A percentile compares a stretch with the other conserved stretches of the same genome.
Evolutionary conservation across 2,888 invertebrate species (phyloP).

Genomic region (Opisthograptis luteolata): DNA sequence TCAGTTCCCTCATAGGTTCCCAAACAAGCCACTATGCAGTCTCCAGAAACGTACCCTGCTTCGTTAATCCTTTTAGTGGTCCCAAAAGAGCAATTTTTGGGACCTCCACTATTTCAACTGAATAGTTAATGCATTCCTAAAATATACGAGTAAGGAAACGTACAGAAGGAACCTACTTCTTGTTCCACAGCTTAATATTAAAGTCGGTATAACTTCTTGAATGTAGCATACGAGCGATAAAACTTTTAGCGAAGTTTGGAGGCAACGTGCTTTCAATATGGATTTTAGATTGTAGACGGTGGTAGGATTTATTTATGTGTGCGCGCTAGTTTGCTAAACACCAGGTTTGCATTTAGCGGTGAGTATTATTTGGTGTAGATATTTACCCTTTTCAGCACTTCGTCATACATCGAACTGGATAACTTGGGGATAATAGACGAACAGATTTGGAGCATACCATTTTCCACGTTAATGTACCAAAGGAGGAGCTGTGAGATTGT

Average conservation of each 20-base stretch:
- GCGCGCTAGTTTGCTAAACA: constrained; percentile 46
- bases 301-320: constrained; percentile 59
- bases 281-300: constrained; percentile 64
- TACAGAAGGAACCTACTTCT: constrained; percentile 38
- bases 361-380: constrained; percentile 52
- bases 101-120: constrained; percentile 28
- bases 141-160: constrained; percentile 18
- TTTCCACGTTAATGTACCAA: constrained; percentile 9
- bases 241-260: constrained; percentile 52
- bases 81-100: constrained; percentile 32
- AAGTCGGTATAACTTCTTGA: constrained; percentile 37
- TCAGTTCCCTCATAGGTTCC: constrained; percentile 91
- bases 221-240: constrained; percentile 42
- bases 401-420: constrained; percentile 37
- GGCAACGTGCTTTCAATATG: constrained; percentile 54
- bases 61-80: constrained; percentile 28
- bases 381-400: constrained; percentile 42
- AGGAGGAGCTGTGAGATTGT: constrained; percentile 5
- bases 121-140: constrained; percentile 15
- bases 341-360: constrained; percentile 44
- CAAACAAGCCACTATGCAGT: constrained; percentile 40
- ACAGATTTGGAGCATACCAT: constrained; percentile 55
- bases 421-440: constrained; percentile 8
- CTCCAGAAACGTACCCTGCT: constrained; percentile 48
- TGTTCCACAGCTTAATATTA: constrained; percentile 41